Base-by-base conservation (phyloP, 2,888 invertebrate species). In the Oscheius sp. region DNA sequence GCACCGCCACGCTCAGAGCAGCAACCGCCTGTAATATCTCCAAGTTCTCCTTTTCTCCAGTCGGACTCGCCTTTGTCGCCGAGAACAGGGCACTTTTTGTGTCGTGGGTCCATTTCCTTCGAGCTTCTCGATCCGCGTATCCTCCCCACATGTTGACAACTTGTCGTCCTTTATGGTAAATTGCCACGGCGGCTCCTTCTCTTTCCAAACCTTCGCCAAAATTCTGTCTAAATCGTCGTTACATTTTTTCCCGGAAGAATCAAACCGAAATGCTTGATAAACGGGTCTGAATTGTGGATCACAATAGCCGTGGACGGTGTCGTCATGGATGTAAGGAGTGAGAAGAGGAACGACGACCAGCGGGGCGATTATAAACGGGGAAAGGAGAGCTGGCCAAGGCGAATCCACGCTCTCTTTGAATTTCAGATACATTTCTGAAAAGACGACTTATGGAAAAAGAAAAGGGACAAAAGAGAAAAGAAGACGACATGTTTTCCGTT, bases 131-230 rank as follows among this genome's bases (percentile, higher is more conserved):
- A 81, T 90, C 89, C 5, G 89, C 89, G 75, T 86, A 88, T 7
- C 90, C 90, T 53, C 89, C 90, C 89, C 89, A 90, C 16, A 90
- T 53, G 78, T 90, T 86, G 2, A 89, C 89, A 2, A 89, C 89
- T 23, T 86, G 81, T 64, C 88, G 74, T 45, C 89, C 89, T 73
- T 84, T 82, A 76, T 89, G 87, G 75, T 89, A 90, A 3, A 89
- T 89, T 18, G 90, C 86, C 77, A 90, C 89, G 61, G 87, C 87
- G 1, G 88, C 89, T 2, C 90, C 90, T 29, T 86, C 85, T 45
- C 83, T 83, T 71, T 90, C 90, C 12, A 86, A 72, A 1, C 89
- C 88, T 72, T 80, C 84, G 5, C 84, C 84, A 29, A 89, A 84
- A 75, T 88, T 89, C 12, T 84, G 71, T 75, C 89, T 90, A 72